A percentile compares a stretch with the other conserved stretches of the same genome.
phyloP scores from a whole-genome alignment of 2,888 invertebrate species.

The Chrysotoxum bicinctum region DNA sequence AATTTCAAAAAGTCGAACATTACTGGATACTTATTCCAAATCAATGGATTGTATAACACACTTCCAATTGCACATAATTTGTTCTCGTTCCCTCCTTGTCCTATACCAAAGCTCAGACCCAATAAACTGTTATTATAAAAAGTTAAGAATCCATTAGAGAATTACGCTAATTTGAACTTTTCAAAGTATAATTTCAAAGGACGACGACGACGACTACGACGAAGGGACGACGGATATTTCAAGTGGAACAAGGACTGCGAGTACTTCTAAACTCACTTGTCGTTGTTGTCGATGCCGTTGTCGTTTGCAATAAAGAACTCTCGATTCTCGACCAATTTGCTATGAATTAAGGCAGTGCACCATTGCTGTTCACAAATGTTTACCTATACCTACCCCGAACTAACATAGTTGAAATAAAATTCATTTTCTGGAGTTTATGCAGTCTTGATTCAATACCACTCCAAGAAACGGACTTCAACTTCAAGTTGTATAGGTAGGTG shows the following conservation, averaged over 20 bases:
- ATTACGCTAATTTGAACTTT: conserved; percentile 53
- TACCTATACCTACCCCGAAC: conserved; percentile 17
- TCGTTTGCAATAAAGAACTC: conserved; percentile 25
- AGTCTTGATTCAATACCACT: neutral
- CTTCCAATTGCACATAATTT: conserved; percentile 5
- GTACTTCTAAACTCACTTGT: neutral
- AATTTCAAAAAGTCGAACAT: neutral
- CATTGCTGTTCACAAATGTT: conserved; percentile 18
- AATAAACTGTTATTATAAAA: conserved; percentile 43
- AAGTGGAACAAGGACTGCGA: conserved; percentile 22
- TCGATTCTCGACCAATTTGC: conserved; percentile 57
- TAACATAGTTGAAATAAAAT: conserved; percentile 36
- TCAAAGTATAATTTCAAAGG: conserved; percentile 29
- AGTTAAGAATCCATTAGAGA: conserved; percentile 49
- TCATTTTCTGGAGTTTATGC: conserved; percentile 14
- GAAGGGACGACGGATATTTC: neutral
- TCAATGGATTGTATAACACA: conserved; percentile 35
- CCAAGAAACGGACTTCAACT: neutral
- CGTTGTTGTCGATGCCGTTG: conserved; percentile 5
- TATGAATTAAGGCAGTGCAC: conserved; percentile 42
- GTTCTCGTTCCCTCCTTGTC: neutral
- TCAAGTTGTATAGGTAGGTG: neutral
- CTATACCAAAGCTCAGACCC: neutral
- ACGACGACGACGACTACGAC: neutral
- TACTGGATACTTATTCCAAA: conserved; percentile 38